These are phyloP conservation scores for Corythornis madagascariensis DNA, from an alignment of 2,113 vertebrate genomes.

Conservation along the genomic window DNA sequence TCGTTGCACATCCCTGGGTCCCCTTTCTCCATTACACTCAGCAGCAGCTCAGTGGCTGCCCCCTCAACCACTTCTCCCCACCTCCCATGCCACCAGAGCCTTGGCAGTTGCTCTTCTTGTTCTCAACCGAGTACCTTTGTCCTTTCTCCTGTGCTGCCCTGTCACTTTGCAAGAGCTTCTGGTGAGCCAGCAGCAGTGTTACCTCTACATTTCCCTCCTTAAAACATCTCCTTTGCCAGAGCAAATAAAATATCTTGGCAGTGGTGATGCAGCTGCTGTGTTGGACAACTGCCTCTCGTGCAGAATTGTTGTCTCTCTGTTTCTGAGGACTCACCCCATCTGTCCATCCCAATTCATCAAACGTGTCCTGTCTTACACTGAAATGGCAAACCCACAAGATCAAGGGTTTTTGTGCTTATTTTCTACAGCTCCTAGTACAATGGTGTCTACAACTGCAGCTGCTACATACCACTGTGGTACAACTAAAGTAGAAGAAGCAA, in stretches of 20 bases:
- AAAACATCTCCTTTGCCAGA: background rate
- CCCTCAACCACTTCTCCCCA: background rate
- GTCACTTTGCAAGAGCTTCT: background rate
- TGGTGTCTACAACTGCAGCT: background rate
- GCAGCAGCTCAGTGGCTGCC: background rate
- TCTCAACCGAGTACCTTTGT: background rate
- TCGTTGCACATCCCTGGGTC: fast-evolving
- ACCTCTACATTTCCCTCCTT: background rate
- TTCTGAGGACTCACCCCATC: background rate
- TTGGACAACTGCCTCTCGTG: background rate
- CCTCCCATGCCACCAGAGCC: background rate
- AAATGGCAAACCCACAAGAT: background rate
- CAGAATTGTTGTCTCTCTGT: background rate
- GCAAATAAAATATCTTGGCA: background rate
- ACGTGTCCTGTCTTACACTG: background rate
- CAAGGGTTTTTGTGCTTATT: background rate
- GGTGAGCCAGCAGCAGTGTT: fast-evolving
- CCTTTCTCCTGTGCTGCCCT: background rate
- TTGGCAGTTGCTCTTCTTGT: background rate
- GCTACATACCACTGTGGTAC: background rate
- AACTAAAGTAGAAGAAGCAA: background rate
- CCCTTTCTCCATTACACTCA: background rate
- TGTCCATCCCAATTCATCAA: background rate
- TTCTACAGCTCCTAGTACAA: background rate
- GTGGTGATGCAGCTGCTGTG: background rate